Conservation (phyloP, 2,888 invertebrate species). For the Rhamnusium bicolor region DNA sequence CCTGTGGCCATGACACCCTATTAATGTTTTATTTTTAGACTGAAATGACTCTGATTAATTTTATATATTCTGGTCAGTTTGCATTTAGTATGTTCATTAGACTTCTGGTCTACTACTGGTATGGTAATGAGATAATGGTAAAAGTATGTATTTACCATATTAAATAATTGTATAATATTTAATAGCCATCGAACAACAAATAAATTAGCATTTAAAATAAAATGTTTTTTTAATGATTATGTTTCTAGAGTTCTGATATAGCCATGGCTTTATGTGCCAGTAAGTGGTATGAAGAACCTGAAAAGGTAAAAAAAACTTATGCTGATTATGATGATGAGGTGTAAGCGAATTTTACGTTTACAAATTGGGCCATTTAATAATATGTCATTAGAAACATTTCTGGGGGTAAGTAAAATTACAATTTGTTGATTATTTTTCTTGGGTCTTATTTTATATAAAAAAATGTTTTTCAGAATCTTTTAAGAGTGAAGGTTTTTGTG, state of each 20-base stretch:
- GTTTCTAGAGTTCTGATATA: conserved; percentile 40
- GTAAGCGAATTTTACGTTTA: conserved; percentile 33
- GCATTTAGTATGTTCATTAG: conserved; percentile 50
- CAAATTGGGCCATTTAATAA: conserved; percentile 44
- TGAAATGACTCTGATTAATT: conserved; percentile 36
- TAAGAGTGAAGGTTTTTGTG: no score
- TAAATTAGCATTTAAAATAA: not conserved
- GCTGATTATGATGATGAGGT: conserved; percentile 40
- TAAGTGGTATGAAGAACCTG: conserved; percentile 43
- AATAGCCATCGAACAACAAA: not conserved
- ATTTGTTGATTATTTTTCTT: no score
- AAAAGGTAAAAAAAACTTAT: conserved; percentile 37
- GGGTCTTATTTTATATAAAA: no score
- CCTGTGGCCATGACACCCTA: no score
- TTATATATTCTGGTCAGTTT: conserved; percentile 41
- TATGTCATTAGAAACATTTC: conserved; percentile 42
- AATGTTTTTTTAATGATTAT: not conserved
- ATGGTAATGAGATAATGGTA: conserved; percentile 51
- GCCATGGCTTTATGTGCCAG: conserved; percentile 36
- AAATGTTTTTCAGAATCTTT: no score
- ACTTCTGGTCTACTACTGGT: conserved; percentile 53
- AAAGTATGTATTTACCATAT: conserved; percentile 39
- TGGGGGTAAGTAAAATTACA: conserved; percentile 35
- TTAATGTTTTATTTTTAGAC: conserved; percentile 34
- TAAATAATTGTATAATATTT: not conserved